A percentile compares a stretch with the other conserved stretches of the same genome.
Conservation (phyloP, 2,113 vertebrate genomes). For the Patagioenas fasciata region DNA sequence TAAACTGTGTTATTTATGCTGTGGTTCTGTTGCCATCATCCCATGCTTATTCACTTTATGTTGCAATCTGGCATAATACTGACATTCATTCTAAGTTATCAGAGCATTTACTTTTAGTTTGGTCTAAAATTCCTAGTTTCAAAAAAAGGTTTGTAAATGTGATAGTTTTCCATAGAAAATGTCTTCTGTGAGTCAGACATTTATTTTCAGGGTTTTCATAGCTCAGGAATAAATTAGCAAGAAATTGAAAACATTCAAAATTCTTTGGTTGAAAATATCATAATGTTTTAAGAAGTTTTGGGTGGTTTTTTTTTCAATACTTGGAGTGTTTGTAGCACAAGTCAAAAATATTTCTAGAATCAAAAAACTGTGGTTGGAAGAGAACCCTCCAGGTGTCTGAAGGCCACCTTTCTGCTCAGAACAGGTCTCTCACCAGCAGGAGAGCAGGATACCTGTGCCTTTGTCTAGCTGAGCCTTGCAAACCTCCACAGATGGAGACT, state of each 20-base stretch:
- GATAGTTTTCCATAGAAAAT: not conserved
- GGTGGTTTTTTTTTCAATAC: not conserved
- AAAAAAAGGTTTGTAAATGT: not conserved
- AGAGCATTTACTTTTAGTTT: not conserved
- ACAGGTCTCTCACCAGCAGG: not conserved
- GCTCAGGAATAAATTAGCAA: conserved; percentile 21
- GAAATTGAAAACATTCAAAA: not conserved
- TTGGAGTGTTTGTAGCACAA: not conserved
- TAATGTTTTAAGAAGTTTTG: conserved; percentile 15
- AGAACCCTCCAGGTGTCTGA: not conserved
- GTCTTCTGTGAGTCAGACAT: not conserved
- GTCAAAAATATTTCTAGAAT: not conserved
- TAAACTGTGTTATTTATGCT: not conserved
- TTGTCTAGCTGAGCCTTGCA: not conserved
- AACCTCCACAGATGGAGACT: not conserved
- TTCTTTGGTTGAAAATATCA: not conserved
- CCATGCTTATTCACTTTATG: not conserved
- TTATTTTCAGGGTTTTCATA: conserved; percentile 36
- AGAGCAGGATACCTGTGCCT: not conserved
- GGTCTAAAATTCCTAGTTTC: not conserved
- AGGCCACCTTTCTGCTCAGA: not conserved
- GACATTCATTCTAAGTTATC: not conserved
- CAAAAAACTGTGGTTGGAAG: not conserved
- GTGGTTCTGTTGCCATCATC: not conserved
- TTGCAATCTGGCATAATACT: not conserved